phyloP scores from a whole-genome alignment of 2,797 vertebrate species.

The Bovichtus variegatus region DNA sequence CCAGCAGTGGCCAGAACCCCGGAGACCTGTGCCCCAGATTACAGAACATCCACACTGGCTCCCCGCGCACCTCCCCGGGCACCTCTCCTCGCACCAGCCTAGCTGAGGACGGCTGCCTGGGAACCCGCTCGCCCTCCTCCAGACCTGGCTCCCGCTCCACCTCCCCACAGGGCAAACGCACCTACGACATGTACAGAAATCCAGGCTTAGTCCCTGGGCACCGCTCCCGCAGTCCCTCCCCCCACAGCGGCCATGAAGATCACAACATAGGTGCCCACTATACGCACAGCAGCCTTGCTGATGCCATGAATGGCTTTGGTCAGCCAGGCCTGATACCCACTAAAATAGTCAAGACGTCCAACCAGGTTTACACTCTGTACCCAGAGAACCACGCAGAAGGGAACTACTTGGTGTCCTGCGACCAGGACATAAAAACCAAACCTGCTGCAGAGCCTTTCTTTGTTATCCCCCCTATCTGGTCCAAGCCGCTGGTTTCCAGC shows the following conservation, averaged over 20 bases:
- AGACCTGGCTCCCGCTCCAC: conserved; percentile 93
- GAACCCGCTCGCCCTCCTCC: conserved; percentile 91
- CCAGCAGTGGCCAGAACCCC: conserved; percentile 91
- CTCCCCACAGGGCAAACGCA: conserved; percentile 96
- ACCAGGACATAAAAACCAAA: conserved; percentile 92
- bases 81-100: conserved; percentile 93
- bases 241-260: conserved; percentile 88
- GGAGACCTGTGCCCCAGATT: conserved; percentile 96
- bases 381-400: conserved; percentile 89
- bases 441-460: conserved; percentile 89
- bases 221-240: conserved; percentile 95
- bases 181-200: conserved; percentile 93
- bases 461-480: conserved; percentile 93
- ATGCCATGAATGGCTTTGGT: conserved; percentile 90
- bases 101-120: conserved; percentile 91
- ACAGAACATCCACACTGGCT: conserved; percentile 97
- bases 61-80: conserved; percentile 96
- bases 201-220: conserved; percentile 86
- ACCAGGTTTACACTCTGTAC: conserved; percentile 87
- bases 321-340: conserved; percentile 90
- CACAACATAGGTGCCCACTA: conserved; percentile 74
- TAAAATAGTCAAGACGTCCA: conserved; percentile 94
- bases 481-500: conserved; percentile 92
- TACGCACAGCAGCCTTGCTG: conserved; percentile 82
- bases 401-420: conserved; percentile 90